Base-by-base conservation (phyloP, 1,140 invertebrate genomes). In the Aphaenogaster rudis region DNA sequence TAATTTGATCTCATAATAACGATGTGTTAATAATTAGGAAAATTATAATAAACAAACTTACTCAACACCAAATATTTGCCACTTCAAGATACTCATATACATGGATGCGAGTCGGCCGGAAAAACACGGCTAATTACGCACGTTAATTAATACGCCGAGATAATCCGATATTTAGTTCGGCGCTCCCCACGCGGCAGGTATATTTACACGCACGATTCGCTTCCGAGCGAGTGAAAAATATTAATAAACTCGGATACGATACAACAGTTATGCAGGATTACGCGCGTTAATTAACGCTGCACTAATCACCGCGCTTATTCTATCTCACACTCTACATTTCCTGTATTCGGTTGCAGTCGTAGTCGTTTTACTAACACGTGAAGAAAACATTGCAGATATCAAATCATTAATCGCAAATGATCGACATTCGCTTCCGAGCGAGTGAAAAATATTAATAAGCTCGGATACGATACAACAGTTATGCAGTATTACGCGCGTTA, bases 51-150 rank as follows among this genome's bases (percentile, higher is more conserved):
- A 84, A 84, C 39, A 63, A 39, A 21, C 36, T 82, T 45, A 50
- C 28, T 39, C 28, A 3, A 3, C 17, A n/a, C 5, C 15, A 45
- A 72, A 39, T 42, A 42, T 57, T 4, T 61, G 42, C 13, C 33
- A 76, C 42, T 84, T 74, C 54, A 84, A 61, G 80, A 74, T 74
- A 42, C 13, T 76, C 54, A 61, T 57, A 71, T 15, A 21, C 52
- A 15, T 11, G 13, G 17, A n/a, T 8, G 36, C 48, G 21, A 45
- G 17, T 17, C 17, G 42, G 11, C 7, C 9, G 8, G 80, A 21
- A 48, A 74, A 48, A 39, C 64, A n/a, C 17, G 11, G 13, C 39
- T 61, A 82, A 82, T 84, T 63, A 76, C 69, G 80, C 54, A 28
- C n/a, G 64, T 42, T 74, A 82, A 84, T 84, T 84, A 74, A 82